These are phyloP conservation scores for Mionectes olivaceus DNA, from an alignment of 2,797 vertebrate species.

Conservation along the genomic window DNA sequence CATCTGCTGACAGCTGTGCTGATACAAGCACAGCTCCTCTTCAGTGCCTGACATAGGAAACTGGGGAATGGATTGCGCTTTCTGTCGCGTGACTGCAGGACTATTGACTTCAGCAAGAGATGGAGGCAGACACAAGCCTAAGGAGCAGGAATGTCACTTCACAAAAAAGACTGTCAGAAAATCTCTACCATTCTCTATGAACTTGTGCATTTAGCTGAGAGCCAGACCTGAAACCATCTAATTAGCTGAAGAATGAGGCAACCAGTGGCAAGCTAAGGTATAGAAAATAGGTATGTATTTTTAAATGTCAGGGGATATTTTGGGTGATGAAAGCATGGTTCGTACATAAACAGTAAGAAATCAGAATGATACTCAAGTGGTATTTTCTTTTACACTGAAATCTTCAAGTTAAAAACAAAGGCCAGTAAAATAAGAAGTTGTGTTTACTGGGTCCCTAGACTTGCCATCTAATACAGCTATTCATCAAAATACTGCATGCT, in stretches of 20 bases:
- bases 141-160: background rate
- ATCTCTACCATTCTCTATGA: background rate
- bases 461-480: constrained; percentile 73
- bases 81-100: background rate
- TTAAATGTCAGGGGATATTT: background rate
- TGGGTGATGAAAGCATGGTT: background rate
- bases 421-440: constrained; percentile 7
- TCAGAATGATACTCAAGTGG: background rate
- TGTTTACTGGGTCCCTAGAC: constrained; percentile 62
- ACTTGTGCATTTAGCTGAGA: background rate
- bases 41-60: background rate
- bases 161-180: background rate
- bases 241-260: background rate
- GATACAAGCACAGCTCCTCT: background rate
- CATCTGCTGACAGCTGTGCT: constrained; percentile 28
- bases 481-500: constrained; percentile 75
- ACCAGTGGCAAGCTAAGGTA: background rate
- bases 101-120: background rate
- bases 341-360: background rate
- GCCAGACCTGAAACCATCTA: background rate
- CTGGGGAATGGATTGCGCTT: background rate
- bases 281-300: background rate
- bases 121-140: background rate
- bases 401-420: constrained; percentile 18
- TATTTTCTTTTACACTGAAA: background rate